Percentiles rank a stretch among this genome's conserved stretches.
These are phyloP conservation scores for Dasyprocta punctata DNA, from an alignment of 2,113 vertebrate species.

Conservation along the genomic window DNA sequence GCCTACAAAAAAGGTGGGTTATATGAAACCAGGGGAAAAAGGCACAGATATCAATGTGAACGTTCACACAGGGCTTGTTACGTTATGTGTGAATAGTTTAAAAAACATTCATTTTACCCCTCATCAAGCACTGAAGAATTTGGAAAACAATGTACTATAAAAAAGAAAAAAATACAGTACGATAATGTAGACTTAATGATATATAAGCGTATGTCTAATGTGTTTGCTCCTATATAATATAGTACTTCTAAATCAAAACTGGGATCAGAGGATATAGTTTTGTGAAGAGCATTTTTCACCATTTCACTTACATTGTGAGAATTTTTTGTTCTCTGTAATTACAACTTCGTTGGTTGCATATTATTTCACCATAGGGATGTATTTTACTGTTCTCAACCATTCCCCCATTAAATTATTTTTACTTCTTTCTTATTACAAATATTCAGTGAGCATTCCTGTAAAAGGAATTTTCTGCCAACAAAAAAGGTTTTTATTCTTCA, in stretches of 20 bases:
- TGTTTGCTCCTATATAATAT: neutral
- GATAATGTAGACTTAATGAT: neutral
- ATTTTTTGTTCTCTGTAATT: constrained; percentile 44
- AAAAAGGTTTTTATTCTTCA: constrained; percentile 43
- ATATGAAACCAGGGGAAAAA: neutral
- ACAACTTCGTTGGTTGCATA: constrained; percentile 12
- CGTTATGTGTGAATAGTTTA: neutral
- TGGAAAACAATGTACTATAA: constrained; percentile 8
- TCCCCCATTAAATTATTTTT: constrained; percentile 3
- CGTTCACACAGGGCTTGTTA: neutral
- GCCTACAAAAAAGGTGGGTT: constrained; percentile 85
- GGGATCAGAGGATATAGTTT: neutral
- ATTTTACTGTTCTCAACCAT: neutral
- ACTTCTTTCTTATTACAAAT: constrained; percentile 33
- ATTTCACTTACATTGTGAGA: constrained; percentile 24
- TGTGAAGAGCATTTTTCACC: neutral
- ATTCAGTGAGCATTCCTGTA: constrained; percentile 31
- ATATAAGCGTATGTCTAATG: neutral
- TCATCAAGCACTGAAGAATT: constrained; percentile 29
- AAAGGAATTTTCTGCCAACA: constrained; percentile 37
- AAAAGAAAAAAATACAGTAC: constrained; percentile 11
- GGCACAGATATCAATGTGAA: neutral
- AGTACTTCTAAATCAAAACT: neutral
- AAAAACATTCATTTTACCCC: neutral
- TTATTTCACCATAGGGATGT: constrained; percentile 24